Conservation (phyloP, 1,140 invertebrate species). For the Colletes latitarsis region DNA sequence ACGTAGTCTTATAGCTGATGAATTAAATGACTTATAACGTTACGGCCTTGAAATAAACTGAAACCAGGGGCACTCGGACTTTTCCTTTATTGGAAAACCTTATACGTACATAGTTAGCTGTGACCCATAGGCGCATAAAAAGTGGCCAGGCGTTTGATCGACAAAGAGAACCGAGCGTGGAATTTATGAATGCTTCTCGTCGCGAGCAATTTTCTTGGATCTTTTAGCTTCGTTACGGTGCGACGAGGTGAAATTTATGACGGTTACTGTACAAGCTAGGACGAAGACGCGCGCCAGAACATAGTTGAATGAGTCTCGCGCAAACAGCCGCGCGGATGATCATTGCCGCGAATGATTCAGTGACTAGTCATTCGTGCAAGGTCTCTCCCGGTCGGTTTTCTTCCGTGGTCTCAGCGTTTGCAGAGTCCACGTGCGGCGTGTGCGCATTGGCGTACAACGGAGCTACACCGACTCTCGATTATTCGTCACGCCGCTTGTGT, state of each 20-base stretch:
- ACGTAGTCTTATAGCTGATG: too few species aligned
- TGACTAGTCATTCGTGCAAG: slow-evolving; percentile 59
- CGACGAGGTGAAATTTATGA: background rate
- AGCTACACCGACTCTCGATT: slow-evolving; percentile 3
- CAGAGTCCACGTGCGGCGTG: background rate
- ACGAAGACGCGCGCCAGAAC: background rate
- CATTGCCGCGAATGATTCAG: slow-evolving; percentile 61
- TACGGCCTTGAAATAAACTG: too few species aligned
- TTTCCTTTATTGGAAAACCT: too few species aligned
- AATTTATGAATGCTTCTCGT: too few species aligned
- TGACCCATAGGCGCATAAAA: too few species aligned
- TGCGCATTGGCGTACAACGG: slow-evolving; percentile 7
- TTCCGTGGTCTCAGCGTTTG: background rate
- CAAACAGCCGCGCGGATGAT: slow-evolving; percentile 26
- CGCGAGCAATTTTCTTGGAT: background rate
- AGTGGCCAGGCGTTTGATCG: too few species aligned
- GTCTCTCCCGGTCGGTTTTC: slow-evolving; percentile 46
- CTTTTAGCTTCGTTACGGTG: too few species aligned
- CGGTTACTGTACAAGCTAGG: background rate
- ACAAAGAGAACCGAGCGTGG: too few species aligned
- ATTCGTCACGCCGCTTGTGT: background rate
- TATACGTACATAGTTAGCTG: too few species aligned
- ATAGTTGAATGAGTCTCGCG: slow-evolving; percentile 11
- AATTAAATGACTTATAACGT: too few species aligned
- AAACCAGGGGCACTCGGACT: too few species aligned